Evolutionary conservation across 2,797 vertebrate genomes (phyloP).

Genomic region (Pampus argenteus): DNA sequence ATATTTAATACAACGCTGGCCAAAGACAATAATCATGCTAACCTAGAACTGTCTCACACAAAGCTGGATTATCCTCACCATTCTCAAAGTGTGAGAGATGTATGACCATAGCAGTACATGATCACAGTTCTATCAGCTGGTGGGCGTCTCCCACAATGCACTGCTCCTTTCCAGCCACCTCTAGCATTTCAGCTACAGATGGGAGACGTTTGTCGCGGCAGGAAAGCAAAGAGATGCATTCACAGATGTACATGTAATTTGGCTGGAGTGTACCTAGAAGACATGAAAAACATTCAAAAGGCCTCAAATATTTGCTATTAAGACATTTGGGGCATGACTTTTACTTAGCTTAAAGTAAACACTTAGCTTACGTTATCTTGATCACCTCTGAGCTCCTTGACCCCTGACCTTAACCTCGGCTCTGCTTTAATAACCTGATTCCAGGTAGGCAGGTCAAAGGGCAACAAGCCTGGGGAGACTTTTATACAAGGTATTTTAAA

Average conservation of each 20-base stretch:
- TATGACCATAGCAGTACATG: slow-evolving; percentile 45
- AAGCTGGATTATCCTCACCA: neutral
- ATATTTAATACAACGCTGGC: slow-evolving; percentile 36
- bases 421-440: slow-evolving; percentile 26
- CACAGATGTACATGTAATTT: neutral
- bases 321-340: neutral
- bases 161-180: slow-evolving; percentile 6
- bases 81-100: neutral
- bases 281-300: neutral
- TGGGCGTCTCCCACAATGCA: neutral
- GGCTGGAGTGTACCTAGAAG: neutral
- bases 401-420: neutral
- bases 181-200: slow-evolving; percentile 34
- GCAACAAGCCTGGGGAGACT: neutral
- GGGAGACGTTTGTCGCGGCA: neutral
- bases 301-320: neutral
- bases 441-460: slow-evolving; percentile 34
- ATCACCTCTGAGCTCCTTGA: slow-evolving; percentile 2
- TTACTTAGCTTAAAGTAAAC: no score
- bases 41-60: slow-evolving; percentile 47
- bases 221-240: neutral
- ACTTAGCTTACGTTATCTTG: neutral
- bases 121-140: neutral
- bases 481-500: neutral
- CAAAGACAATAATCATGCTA: neutral